A percentile compares a stretch with the other conserved stretches of the same genome.
phyloP scores from a whole-genome alignment of 35 echinoderm and acorn worm species.

The Apostichopus californicus region DNA sequence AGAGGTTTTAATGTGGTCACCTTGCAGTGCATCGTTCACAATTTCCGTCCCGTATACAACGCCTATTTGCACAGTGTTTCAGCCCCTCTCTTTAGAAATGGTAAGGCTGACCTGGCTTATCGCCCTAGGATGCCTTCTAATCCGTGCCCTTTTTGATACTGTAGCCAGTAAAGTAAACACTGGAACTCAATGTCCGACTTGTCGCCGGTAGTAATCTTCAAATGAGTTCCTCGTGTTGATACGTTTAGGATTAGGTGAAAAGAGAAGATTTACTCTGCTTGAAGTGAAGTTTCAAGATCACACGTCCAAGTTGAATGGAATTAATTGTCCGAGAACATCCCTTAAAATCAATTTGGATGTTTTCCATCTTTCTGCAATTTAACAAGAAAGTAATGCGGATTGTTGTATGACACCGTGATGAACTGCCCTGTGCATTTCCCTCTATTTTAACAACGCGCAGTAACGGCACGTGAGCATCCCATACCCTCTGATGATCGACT shows the following conservation, averaged over 20 bases:
- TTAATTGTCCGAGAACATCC: slow-evolving; percentile 43
- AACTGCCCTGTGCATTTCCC: slow-evolving; percentile 16
- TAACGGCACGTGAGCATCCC: too few relatives aligned
- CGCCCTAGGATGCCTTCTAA: slow-evolving; percentile 36
- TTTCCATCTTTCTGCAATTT: slow-evolving; percentile 37
- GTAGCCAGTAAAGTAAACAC: slow-evolving; percentile 20
- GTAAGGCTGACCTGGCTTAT: slow-evolving; percentile 11
- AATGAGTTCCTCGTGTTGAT: too few relatives aligned
- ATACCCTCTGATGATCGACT: too few relatives aligned
- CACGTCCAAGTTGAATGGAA: too few relatives aligned
- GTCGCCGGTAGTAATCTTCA: too few relatives aligned
- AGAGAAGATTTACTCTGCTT: too few relatives aligned
- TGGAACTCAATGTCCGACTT: slow-evolving; percentile 6
- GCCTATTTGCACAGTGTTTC: slow-evolving; percentile 36
- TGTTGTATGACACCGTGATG: slow-evolving; percentile 43
- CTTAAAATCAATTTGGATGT: slow-evolving; percentile 36
- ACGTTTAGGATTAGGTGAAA: too few relatives aligned
- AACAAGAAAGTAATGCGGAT: not conserved
- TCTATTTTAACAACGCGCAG: not conserved
- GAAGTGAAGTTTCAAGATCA: too few relatives aligned
- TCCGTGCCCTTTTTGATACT: slow-evolving; percentile 12
- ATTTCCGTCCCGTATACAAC: slow-evolving; percentile 42
- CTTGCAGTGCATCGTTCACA: slow-evolving; percentile 11
- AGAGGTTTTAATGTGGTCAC: slow-evolving; percentile 8
- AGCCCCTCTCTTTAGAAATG: slow-evolving; percentile 40